Evolutionary conservation across 2,888 invertebrate genomes (phyloP).

Genomic region (Microchrysa polita): DNA sequence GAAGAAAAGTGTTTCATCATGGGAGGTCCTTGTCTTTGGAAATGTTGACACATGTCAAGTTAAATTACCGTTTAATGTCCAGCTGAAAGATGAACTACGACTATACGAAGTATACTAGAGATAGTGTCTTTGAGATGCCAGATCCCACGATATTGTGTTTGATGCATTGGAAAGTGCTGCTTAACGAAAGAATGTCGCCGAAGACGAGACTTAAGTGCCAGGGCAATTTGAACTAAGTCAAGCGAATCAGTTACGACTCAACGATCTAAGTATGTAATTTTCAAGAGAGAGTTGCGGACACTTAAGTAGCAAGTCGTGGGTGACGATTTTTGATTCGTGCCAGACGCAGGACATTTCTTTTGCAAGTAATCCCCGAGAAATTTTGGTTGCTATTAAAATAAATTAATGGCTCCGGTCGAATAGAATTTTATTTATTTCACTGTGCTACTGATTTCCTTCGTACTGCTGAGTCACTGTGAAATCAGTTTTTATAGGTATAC

Average conservation of each 20-base stretch:
- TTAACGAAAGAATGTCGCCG: background rate
- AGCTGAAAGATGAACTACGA: constrained; percentile 39
- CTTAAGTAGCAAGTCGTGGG: background rate
- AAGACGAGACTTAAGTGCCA: constrained; percentile 1
- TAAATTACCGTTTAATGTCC: constrained; percentile 43
- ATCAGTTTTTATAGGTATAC: no score
- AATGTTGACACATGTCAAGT: constrained; percentile 46
- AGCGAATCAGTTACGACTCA: background rate
- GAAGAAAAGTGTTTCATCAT: constrained; percentile 36
- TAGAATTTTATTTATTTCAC: no score
- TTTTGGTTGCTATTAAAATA: no score
- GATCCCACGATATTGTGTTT: background rate
- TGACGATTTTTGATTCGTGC: no score
- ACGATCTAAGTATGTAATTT: background rate
- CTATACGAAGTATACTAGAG: background rate
- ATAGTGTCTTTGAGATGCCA: background rate
- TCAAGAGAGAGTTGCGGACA: background rate
- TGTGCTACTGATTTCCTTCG: no score
- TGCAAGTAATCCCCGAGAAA: no score
- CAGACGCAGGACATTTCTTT: no score
- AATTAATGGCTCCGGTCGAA: no score
- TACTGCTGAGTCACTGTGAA: no score
- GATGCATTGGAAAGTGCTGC: background rate
- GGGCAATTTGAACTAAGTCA: constrained; percentile 22
- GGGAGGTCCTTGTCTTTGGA: constrained; percentile 44